Base-by-base conservation (phyloP, 2,113 vertebrate genomes). In the Percina caprodes region DNA sequence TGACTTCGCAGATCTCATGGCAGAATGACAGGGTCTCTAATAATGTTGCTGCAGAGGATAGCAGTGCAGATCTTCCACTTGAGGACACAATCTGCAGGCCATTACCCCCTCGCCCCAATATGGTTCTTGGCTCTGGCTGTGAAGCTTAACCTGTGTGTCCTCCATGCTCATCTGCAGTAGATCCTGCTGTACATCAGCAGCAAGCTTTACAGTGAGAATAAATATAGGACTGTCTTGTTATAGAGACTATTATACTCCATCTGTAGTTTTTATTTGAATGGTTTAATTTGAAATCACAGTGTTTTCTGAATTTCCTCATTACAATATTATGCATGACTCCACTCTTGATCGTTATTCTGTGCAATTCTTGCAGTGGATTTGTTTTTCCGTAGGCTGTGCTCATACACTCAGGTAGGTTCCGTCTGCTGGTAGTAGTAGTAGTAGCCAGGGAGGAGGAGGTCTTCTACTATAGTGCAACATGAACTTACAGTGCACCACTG, bases 21-120 rank as follows among this genome's bases (percentile, higher is more conserved):
- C 87, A 84, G 81, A 85, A 62, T 86, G 84, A 81, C 84, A 88
- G 83, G 26, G 61, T 78, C 68, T 85, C 49, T 80, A 72, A 85
- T 84, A 80, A 80, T 85, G 77, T 79, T 33, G 5, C 76, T 45
- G 78, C 82, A 80, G 87, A 85, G 79, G 76, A 82, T 48, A 63
- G 80, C 45, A 21, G 74, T 55, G 74, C 26, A 79, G 63, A 58
- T 76, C 76, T 48, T 68, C 68, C 61, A 23, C 69, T 56, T 23
- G 30, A 74, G 77, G 82, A 85, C 56, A 52, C 61, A 78, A 66
- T 68, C 82, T 75, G 49, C 60, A 62, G 77, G 84, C 59, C 26
- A 19, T 23, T 72, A 33, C 65, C 48, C 46, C 49, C 9, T 51
- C 42, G 23, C 11, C 26, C 26, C 26, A 7, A 59, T 71, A 66